phyloP scores from a whole-genome alignment of 2,113 vertebrate species.

The Pachyramphus minor region DNA sequence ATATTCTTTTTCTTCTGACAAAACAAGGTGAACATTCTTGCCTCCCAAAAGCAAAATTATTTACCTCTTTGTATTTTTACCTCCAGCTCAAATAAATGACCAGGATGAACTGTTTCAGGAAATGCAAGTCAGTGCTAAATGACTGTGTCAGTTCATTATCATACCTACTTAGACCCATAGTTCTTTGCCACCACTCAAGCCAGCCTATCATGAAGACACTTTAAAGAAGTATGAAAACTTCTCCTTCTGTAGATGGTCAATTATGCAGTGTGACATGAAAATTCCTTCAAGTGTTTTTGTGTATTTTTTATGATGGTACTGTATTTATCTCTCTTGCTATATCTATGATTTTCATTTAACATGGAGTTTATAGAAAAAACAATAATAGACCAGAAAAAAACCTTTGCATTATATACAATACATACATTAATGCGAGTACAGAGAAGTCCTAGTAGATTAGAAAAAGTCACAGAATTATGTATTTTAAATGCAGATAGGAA shows the following conservation, averaged over 20 bases:
- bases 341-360: neutral
- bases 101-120: neutral
- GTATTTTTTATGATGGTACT: neutral
- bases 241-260: neutral
- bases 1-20: neutral
- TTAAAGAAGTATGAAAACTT: neutral
- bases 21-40: neutral
- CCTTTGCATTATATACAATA: neutral
- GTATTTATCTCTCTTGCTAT: neutral
- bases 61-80: neutral
- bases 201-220: neutral
- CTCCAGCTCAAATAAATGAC: neutral
- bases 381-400: neutral
- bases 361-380: neutral
- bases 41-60: neutral
- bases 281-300: neutral
- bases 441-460: neutral
- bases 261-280: neutral
- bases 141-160: neutral
- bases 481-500: neutral
- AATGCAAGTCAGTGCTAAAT: neutral
- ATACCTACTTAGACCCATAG: neutral
- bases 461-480: neutral
- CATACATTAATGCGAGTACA: neutral
- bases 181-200: neutral